These are phyloP conservation scores for Cephus cinctus DNA, from an alignment of 1,140 invertebrate genomes.

Conservation along the genomic window DNA sequence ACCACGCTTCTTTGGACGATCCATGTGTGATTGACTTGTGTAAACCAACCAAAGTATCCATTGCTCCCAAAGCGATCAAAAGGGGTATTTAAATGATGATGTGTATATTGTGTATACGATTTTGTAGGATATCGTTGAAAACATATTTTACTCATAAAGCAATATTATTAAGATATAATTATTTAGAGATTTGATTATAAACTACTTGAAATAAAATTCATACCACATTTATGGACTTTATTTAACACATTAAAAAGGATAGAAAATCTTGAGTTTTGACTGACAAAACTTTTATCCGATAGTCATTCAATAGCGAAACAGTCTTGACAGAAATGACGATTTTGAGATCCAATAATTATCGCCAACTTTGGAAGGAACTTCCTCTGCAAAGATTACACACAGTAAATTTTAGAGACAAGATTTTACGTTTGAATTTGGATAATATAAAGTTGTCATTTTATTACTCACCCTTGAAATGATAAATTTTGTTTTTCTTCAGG, in stretches of 20 bases:
- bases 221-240: too few relatives aligned
- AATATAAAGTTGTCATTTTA: constrained; percentile 1
- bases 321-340: too few relatives aligned
- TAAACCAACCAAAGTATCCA: constrained; percentile 85
- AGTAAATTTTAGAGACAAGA: background rate
- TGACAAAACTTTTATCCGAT: too few relatives aligned
- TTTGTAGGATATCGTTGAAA: constrained; percentile 14
- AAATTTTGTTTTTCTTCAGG: constrained; percentile 39
- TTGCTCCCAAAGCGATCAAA: constrained; percentile 85
- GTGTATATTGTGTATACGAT: constrained; percentile 21
- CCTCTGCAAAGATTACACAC: constrained; percentile 32
- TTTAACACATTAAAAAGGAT: constrained; percentile 2
- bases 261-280: background rate
- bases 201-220: too few relatives aligned
- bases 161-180: constrained; percentile 7
- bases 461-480: constrained; percentile 39
- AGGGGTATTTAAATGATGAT: constrained; percentile 73
- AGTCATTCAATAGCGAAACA: too few relatives aligned
- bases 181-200: too few relatives aligned
- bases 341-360: too few relatives aligned
- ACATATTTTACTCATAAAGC: constrained; percentile 5
- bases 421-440: constrained; percentile 3
- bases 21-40: constrained; percentile 79
- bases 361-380: constrained; percentile 51
- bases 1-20: constrained; percentile 58